These are phyloP conservation scores for Cyaniris semiargus DNA, from an alignment of 2,888 invertebrate species.

Conservation along the genomic window DNA sequence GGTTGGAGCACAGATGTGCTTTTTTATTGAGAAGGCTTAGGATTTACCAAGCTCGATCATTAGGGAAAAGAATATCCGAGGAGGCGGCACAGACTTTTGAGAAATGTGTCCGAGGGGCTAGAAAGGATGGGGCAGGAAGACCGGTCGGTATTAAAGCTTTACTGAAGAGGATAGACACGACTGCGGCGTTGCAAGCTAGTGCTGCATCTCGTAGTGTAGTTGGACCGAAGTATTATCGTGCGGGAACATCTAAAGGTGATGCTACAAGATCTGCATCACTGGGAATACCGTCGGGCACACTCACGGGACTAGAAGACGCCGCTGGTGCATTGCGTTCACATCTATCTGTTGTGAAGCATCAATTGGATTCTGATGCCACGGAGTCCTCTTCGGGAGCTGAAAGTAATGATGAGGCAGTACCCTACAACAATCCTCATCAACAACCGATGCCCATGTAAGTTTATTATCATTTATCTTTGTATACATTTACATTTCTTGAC, in stretches of 20 bases:
- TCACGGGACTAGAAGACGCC: conserved; percentile 85
- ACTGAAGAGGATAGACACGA: conserved; percentile 70
- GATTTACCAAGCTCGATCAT: conserved; percentile 86
- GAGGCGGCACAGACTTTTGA: conserved; percentile 85
- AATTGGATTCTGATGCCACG: conserved; percentile 95
- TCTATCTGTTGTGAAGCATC: conserved; percentile 86
- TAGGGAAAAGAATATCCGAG: conserved; percentile 88
- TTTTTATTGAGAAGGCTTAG: conserved; percentile 86
- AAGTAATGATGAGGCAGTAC: conserved; percentile 93
- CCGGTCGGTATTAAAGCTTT: conserved; percentile 70
- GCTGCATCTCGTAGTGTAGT: conserved; percentile 62
- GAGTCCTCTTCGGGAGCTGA: conserved; percentile 96
- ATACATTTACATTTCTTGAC: neutral
- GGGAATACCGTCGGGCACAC: conserved; percentile 82
- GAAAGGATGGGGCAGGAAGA: conserved; percentile 76
- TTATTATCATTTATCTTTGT: conserved; percentile 5
- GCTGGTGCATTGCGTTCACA: conserved; percentile 87
- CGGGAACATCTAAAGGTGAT: conserved; percentile 85
- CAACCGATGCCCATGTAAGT: conserved; percentile 91
- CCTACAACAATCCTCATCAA: conserved; percentile 88
- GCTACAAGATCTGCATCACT: conserved; percentile 85
- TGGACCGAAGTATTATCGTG: conserved; percentile 70
- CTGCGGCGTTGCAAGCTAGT: conserved; percentile 67
- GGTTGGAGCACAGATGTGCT: conserved; percentile 85
- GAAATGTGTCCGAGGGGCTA: conserved; percentile 87